Base-by-base conservation (phyloP, 2,113 vertebrate species). In the Plotosus lineatus region DNA sequence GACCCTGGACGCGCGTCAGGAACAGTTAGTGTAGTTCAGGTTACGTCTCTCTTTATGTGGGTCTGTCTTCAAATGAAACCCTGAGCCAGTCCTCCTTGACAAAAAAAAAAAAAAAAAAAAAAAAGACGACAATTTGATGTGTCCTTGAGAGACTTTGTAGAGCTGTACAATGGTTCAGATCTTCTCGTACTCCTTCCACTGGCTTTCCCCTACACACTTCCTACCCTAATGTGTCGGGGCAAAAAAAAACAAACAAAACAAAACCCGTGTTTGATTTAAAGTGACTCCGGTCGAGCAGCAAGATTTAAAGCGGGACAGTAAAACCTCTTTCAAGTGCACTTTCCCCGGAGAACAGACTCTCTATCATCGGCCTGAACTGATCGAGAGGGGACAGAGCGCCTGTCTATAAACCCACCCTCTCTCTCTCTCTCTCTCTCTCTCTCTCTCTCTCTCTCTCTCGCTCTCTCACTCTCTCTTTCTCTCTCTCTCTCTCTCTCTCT, bases 241-340 rank as follows among this genome's bases (percentile, higher is more conserved):
- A 61, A 81, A 71, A 71, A 77, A 80, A 14, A 12, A 31, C 15
- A 82, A 78, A 82, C 61, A 71, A 77, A 80, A 14, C 28, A 31
- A 33, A 82, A 78, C 84, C 61, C 21, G 65, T 82, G 68, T 82
- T 77, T 84, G 83, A 83, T 86, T 85, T 83, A 82, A 83, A 79
- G 55, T 82, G 77, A 63, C 80, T 28, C 74, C 60, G 60, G 81
- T 55, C 61, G 48, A 84, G 80, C 44, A 84, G 75, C 75, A 71
- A 58, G 74, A 86, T 88, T 86, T 86, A 87, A 75, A 74, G 42
- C 74, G 33, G 53, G 56, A 78, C 81, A 72, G 71, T 87, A 28
- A 84, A 82, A 87, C 58, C 74, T 77, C 78, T 86, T 83, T 88
- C 56, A 89, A 83, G 85, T 85, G 79, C 66, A 82, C 79, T 89